Percentiles rank a stretch among this genome's conserved stretches.
Evolutionary conservation across 2,888 invertebrate genomes (phyloP).

Genomic region (Griposia aprilina): DNA sequence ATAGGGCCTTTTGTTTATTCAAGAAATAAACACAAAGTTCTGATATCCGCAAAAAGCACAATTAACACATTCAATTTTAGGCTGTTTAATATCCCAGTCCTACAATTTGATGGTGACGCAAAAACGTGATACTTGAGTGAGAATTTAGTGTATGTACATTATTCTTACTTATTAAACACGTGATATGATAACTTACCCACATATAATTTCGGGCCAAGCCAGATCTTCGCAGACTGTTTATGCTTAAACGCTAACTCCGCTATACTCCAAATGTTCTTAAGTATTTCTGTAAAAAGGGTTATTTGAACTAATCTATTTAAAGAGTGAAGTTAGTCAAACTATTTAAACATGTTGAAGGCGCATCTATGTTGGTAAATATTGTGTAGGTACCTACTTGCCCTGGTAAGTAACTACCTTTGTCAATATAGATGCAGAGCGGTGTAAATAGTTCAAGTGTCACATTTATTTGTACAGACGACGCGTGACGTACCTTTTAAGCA

Average conservation of each 20-base stretch:
- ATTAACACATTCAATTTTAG: slow-evolving; percentile 4
- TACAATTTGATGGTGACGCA: slow-evolving; percentile 41
- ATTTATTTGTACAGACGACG: slow-evolving; percentile 18
- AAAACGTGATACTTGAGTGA: slow-evolving; percentile 21
- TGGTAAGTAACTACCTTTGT: slow-evolving; percentile 49
- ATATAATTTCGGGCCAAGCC: slow-evolving; percentile 85
- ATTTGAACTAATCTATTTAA: slow-evolving; percentile 26
- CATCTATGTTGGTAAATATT: slow-evolving; percentile 28
- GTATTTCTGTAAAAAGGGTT: slow-evolving; percentile 77
- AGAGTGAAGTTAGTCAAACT: slow-evolving; percentile 25
- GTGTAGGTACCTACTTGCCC: slow-evolving; percentile 30
- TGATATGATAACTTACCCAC: slow-evolving; percentile 74
- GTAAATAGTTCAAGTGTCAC: slow-evolving; percentile 51
- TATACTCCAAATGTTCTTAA: slow-evolving; percentile 77
- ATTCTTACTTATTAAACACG: slow-evolving; percentile 21
- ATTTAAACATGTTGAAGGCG: slow-evolving; percentile 37
- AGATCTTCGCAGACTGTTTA: slow-evolving; percentile 80
- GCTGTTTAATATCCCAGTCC: slow-evolving; percentile 14
- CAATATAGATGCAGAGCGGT: slow-evolving; percentile 34
- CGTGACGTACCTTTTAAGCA: slow-evolving; percentile 7
- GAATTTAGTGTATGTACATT: slow-evolving; percentile 15
- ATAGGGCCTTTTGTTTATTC: neutral
- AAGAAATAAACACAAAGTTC: neutral
- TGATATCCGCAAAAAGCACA: slow-evolving; percentile 10
- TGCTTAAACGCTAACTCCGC: slow-evolving; percentile 75